Evolutionary conservation across 2,797 vertebrate species (phyloP), one percentile per base, ranked within the genome.

Genomic region (Anguilla megastoma): DNA sequence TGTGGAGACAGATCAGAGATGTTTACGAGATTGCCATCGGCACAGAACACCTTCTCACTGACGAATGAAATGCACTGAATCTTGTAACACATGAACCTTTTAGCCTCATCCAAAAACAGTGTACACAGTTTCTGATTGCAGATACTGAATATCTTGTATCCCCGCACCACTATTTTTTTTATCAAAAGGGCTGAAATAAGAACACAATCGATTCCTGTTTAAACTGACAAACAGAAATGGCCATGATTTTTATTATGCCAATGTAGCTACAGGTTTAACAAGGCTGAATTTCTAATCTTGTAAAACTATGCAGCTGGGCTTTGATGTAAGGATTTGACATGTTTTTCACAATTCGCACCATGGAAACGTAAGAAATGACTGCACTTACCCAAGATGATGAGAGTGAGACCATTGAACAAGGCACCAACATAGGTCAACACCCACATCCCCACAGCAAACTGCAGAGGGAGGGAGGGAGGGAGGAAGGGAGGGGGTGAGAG

Each of bases 381-480:
- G 91, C 0, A 94, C 98, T 98, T 94, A 99, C 98, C 97, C 92
- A 99, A 94, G 91, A 99, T 99, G 91, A 98, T 95, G 27, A 99
- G 93, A 71, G 98, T 99, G 94, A 99, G 97, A 85, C 98, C 98
- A 90, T 99, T 99, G 94, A 99, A 99, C 95, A 99, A 97, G 94
- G 97, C 97, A 94, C 98, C 98, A 76, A 99, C 96, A n/a, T 99
- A 98, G 84, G 98, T 99, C 93, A 99, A 97, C 33, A 99, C 96
- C 98, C 98, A 99, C 98, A 99, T 98, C 92, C 99, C 90, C 90
- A 98, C 97, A 8, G 98, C 98, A 88, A 99, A 99, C 98, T 99
- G 66, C 21, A 94, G 92, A 50, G 6, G 24, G 18, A 5, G 74
- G 7, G 74, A 89, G 79, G 90, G 85, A 90, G 88, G 91, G 88